A percentile compares a stretch with the other conserved stretches of the same genome.
Evolutionary conservation across 2,888 invertebrate genomes (phyloP).

Genomic region (Schizotus pectinicornis): DNA sequence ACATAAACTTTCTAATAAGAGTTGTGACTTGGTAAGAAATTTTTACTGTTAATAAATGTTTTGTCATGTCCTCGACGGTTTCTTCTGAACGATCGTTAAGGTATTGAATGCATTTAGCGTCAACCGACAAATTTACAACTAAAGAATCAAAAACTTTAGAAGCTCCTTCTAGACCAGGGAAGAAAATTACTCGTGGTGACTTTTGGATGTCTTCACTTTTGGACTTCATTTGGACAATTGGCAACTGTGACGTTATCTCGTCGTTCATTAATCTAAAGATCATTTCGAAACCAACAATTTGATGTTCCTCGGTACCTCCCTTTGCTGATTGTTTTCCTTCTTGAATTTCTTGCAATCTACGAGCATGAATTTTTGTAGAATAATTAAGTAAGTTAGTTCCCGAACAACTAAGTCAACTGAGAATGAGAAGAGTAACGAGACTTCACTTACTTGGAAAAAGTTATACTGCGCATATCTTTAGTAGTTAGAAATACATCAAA

Average conservation of each 20-base stretch:
- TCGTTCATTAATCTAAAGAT: slow-evolving; percentile 69
- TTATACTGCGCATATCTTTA: slow-evolving; percentile 74
- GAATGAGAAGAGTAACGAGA: too few relatives aligned
- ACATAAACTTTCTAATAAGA: too few relatives aligned
- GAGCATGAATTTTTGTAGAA: too few relatives aligned
- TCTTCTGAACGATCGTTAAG: slow-evolving; percentile 58
- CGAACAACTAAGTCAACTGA: too few relatives aligned
- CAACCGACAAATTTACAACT: slow-evolving; percentile 61
- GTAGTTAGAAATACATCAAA: slow-evolving; percentile 5
- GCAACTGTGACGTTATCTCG: slow-evolving; percentile 62
- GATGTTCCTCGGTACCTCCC: slow-evolving; percentile 20
- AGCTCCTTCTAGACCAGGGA: slow-evolving; percentile 75
- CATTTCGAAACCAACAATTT: slow-evolving; percentile 61
- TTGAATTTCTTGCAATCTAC: slow-evolving; percentile 63
- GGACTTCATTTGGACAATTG: slow-evolving; percentile 54
- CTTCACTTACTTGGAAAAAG: slow-evolving; percentile 73
- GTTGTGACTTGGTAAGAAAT: slow-evolving; percentile 18
- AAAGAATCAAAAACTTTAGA: slow-evolving; percentile 63
- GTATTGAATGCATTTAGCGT: slow-evolving; percentile 64
- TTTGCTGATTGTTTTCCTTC: slow-evolving; percentile 58
- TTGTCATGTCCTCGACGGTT: slow-evolving; percentile 62
- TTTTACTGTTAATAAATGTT: slow-evolving; percentile 62
- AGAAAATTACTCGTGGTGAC: slow-evolving; percentile 61
- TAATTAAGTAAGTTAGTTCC: too few relatives aligned
- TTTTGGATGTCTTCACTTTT: slow-evolving; percentile 10